Base-by-base conservation (phyloP, 2,888 invertebrate species). In the Neria commutata region DNA sequence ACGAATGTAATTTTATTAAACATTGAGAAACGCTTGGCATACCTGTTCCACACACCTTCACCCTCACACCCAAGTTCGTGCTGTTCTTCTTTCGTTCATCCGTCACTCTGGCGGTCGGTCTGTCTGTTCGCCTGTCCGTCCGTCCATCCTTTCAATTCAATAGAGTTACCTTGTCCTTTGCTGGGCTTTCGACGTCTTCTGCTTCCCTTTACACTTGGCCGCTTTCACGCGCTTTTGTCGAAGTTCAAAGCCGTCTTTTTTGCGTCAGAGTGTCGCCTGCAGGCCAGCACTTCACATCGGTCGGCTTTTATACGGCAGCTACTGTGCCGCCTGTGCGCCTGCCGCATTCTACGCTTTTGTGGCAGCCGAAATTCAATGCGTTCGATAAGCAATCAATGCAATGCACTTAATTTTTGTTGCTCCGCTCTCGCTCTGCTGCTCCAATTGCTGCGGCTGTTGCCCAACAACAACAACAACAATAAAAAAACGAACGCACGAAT, bases 341-440 rank as follows among this genome's bases (percentile, higher is more conserved):
- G 42, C 42, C 29, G 21, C n/a, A 37, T 37, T 14, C n/a, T 14
- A 37, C 37, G 37, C 37, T 37, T 37, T n/a, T 37, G 37, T 4
- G 37, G 19, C 21, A 42, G 56, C 19, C 60, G 51, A 62, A 61
- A 62, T 64, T 63, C 58, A 66, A 66, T 57, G 46, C 61, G 48
- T 62, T 61, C 66, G 66, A 67, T 67, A 67, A 67, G 62, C 63
- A 65, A 65, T 65, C 67, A 63, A 60, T 62, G 62, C 54, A 48
- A 48, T 48, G 37, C 48, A 48, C 47, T 34, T 47, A 48, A 17
- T 24, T 23, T 40, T 37, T 42, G 19, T 14, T 17, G 37, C n/a
- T 5, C 42, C 6, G 42, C 19, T 6, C 4, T 17, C 42, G 42
- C 19, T 19, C 14, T 4, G 37, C 37, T 37, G 37, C 37, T 42